phyloP scores from a whole-genome alignment of 1,140 invertebrate genomes.

The Drosophila lowei region DNA sequence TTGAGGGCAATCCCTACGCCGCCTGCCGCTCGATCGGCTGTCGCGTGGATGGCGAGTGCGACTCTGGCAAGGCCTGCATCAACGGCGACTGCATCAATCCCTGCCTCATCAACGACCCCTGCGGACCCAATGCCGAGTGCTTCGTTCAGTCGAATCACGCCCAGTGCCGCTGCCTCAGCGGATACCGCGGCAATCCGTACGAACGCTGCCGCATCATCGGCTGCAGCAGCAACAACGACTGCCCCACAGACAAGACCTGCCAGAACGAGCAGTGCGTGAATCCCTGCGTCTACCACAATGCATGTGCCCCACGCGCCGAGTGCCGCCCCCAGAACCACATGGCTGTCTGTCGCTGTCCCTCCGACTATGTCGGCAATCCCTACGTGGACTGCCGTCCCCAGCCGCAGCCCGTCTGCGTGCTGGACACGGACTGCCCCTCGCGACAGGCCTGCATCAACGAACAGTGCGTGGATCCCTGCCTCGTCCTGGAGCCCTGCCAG shows the following conservation, averaged over 20 bases:
- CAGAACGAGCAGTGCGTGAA: constrained; percentile 92
- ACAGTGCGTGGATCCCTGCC: constrained; percentile 93
- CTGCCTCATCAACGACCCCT: constrained; percentile 90
- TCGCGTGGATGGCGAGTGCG: constrained; percentile 90
- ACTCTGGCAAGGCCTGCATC: constrained; percentile 90
- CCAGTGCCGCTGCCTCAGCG: constrained; percentile 90
- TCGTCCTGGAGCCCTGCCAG: constrained; percentile 90
- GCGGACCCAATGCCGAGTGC: constrained; percentile 93
- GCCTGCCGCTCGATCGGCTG: constrained; percentile 91
- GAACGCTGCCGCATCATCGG: constrained; percentile 91
- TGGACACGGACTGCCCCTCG: constrained; percentile 92
- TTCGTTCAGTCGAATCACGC: constrained; percentile 89
- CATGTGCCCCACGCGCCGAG: constrained; percentile 90
- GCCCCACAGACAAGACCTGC: constrained; percentile 92
- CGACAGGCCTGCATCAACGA: constrained; percentile 91
- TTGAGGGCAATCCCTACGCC: constrained; percentile 92
- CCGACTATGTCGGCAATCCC: constrained; percentile 89
- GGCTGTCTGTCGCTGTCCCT: constrained; percentile 91
- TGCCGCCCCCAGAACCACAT: constrained; percentile 92
- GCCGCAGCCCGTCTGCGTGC: constrained; percentile 89
- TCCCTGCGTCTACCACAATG: constrained; percentile 89
- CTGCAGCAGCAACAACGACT: constrained; percentile 94
- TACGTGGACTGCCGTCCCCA: constrained; percentile 90
- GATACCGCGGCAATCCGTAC: constrained; percentile 91
- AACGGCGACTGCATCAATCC: constrained; percentile 93